Evolutionary conservation across 2,113 vertebrate genomes (phyloP), one percentile per base, ranked within the genome.

Genomic region (Nesogale talazaci): DNA sequence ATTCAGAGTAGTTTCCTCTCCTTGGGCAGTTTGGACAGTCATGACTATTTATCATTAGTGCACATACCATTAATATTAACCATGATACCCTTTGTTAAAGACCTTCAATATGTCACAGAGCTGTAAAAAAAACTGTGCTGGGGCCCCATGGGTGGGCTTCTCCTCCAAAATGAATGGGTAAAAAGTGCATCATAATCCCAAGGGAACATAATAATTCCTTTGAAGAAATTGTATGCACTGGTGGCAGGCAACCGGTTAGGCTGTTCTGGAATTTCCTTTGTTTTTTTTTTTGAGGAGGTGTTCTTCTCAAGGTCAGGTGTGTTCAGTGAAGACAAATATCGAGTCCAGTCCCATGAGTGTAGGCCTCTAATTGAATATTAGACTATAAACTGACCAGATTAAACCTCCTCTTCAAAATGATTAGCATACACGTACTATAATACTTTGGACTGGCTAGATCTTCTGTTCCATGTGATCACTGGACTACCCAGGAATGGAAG

Each of bases 1-100:
- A 89, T 86, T 91, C 86, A 87, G 61, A 57, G 46, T 83, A 83
- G 95, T 86, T 92, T 89, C 90, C 89, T 92, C 80, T 93, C 65
- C 25, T 94, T 29, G 15, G 61, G 77, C 61, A 91, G 77, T n/a
- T 79, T 89, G 61, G 46, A 34, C 31, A 90, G 65, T 83, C 88
- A 61, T 92, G 79, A 77, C 67, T 90, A 86, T 83, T 90, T 95
- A 61, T 81, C 57, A 95, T 90, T 92, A 90, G 69, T 42, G 40
- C 16, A 86, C 42, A 57, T 90, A 63, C 42, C 88, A 95, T 96
- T 93, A 90, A 94, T 95, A 94, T 95, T 92, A 94, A 94, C 67
- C 85, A 88, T 83, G 90, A 70, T 59, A 69, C 56, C 86, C 65
- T 89, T 92, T 90, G 40, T 92, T 61, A 23, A 94, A 93, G 83